Percentiles rank a stretch among this genome's conserved stretches.
Evolutionary conservation across 2,888 invertebrate genomes (phyloP).

Genomic region (Aromia moschata): DNA sequence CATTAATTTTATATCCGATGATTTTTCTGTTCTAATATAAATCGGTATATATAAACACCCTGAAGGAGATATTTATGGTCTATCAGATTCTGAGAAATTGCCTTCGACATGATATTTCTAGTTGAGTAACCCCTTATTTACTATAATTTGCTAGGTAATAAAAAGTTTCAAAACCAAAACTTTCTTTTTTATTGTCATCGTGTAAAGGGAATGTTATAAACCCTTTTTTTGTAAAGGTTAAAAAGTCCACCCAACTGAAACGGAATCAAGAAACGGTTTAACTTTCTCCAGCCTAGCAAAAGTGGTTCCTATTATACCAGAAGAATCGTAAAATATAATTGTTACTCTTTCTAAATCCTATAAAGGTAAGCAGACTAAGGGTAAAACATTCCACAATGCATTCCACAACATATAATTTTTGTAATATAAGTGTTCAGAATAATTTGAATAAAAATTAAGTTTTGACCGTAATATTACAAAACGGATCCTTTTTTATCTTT

Average conservation of each 20-base stretch:
- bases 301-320: constrained; percentile 46
- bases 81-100: constrained; percentile 36
- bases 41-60: no score
- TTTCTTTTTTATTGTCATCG: constrained; percentile 50
- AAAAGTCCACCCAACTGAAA: constrained; percentile 40
- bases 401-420: no score
- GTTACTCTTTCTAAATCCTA: constrained; percentile 52
- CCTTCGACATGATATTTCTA: constrained; percentile 31
- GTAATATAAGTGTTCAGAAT: no score
- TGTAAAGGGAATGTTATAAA: constrained; percentile 44
- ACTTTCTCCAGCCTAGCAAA: constrained; percentile 48
- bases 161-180: constrained; percentile 47
- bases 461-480: no score
- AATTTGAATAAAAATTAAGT: no score
- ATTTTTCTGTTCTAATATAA: no score
- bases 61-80: constrained; percentile 7
- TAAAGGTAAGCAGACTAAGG: constrained; percentile 49
- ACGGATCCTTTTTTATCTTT: no score
- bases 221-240: constrained; percentile 52
- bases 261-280: constrained; percentile 45
- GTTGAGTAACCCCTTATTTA: constrained; percentile 40
- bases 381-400: constrained; percentile 49
- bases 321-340: constrained; percentile 56
- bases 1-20: no score
- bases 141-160: constrained; percentile 46